phyloP scores from a whole-genome alignment of 2,888 invertebrate genomes.

The Mimas tiliae region DNA sequence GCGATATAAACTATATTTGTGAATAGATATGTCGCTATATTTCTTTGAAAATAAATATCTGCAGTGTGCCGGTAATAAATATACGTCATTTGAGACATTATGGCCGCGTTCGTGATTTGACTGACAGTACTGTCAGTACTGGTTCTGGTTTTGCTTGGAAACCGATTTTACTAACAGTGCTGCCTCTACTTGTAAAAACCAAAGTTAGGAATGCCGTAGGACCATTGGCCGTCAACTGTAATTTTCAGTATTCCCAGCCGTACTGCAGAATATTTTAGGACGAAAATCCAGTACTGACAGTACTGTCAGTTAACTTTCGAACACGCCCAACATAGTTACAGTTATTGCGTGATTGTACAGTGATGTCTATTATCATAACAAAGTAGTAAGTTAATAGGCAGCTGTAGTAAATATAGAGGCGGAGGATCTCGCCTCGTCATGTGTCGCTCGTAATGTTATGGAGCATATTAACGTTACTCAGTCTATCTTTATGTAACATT shows the following conservation, averaged over 20 bases:
- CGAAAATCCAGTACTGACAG: too few relatives aligned
- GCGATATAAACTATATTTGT: constrained; percentile 60
- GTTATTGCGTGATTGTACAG: not conserved
- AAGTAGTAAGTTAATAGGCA: not conserved
- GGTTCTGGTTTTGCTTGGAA: too few relatives aligned
- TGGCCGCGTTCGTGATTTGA: too few relatives aligned
- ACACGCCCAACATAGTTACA: not conserved
- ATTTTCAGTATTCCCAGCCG: too few relatives aligned
- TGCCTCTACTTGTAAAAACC: too few relatives aligned
- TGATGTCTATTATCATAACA: not conserved
- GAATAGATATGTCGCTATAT: constrained; percentile 37
- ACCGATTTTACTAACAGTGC: too few relatives aligned
- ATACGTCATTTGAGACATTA: not conserved
- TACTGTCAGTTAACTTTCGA: too few relatives aligned
- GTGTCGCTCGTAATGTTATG: constrained; percentile 51
- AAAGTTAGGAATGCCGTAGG: too few relatives aligned
- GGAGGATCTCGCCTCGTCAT: too few relatives aligned
- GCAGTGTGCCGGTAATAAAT: not conserved
- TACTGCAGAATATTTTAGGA: too few relatives aligned
- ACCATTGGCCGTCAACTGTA: too few relatives aligned
- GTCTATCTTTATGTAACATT: constrained; percentile 67
- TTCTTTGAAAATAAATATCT: constrained; percentile 35
- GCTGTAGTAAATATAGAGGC: not conserved
- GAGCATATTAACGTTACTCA: constrained; percentile 74
- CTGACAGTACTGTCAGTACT: too few relatives aligned